These are phyloP conservation scores for Scolopax mira DNA, from an alignment of 2,113 vertebrate species.

Conservation along the genomic window DNA sequence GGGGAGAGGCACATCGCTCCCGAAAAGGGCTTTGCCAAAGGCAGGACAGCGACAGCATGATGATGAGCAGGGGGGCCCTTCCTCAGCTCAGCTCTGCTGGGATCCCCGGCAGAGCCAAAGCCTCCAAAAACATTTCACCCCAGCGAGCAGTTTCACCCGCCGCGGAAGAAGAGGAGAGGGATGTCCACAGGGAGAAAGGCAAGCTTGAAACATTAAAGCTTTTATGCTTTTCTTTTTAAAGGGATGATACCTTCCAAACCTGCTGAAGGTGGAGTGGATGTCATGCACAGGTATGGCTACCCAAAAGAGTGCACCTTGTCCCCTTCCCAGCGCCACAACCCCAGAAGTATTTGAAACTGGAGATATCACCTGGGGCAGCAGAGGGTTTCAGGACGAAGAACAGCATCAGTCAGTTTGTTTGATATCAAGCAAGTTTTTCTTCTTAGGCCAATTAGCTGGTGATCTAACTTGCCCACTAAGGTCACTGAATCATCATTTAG, in stretches of 20 bases:
- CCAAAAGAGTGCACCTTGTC: not conserved
- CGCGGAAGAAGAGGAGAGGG: not conserved
- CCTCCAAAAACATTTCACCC: not conserved
- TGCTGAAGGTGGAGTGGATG: not conserved
- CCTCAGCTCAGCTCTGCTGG: not conserved
- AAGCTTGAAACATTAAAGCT: not conserved
- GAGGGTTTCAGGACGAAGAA: not conserved
- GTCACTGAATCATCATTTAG: slow-evolving; percentile 44
- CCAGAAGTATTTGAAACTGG: not conserved
- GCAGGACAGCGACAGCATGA: fast-evolving
- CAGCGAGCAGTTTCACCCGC: not conserved
- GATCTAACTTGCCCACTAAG: slow-evolving; percentile 33
- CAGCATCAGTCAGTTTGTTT: not conserved
- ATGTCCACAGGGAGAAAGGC: not conserved
- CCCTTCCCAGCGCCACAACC: not conserved
- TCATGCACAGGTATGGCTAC: not conserved
- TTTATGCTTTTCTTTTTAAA: not conserved
- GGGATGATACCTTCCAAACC: not conserved
- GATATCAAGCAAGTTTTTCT: slow-evolving; percentile 1
- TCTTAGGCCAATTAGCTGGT: slow-evolving; percentile 24
- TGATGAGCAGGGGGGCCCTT: fast-evolving
- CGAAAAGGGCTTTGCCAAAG: not conserved
- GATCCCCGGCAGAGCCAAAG: not conserved
- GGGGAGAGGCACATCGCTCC: not conserved
- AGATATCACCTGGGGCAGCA: not conserved